Evolutionary conservation across 2,113 vertebrate species (phyloP), one percentile per base, ranked within the genome.

Genomic region (Corvus moneduloides): DNA sequence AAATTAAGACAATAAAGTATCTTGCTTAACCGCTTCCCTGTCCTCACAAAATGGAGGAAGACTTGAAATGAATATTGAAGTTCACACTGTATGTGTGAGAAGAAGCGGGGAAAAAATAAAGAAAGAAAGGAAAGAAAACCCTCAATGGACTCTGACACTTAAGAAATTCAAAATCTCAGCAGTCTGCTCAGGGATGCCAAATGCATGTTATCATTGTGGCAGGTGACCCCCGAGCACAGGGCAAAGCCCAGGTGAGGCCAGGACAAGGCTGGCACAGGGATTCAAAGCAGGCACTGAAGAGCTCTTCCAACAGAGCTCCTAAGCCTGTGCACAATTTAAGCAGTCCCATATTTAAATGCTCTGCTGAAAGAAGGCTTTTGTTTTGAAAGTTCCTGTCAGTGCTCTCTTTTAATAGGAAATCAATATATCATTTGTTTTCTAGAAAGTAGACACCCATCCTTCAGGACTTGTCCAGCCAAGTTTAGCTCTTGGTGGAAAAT

Each of bases 341-440:
- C 33, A 76, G 74, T 7, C 68, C 28, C 3, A 1, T 51, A 83
- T 87, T 94, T 79, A 96, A 94, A 91, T 85, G 66, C 71, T 83
- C 46, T 52, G 35, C 46, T 91, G 74, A 94, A 90, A 95, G 84
- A 39, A 30, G 78, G 67, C 62, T 91, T 96, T 91, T 87, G 91
- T 91, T 95, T 85, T 44, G 14, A 67, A 93, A 85, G 82, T 51
- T 93, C 54, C 82, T 80, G 82, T 43, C 89, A 87, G 84, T 79
- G 63, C 78, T 83, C 86, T 93, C 67, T 96, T 94, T 88, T 80
- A 95, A 91, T 51, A 91, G 89, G 87, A 96, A 96, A 94, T 85
- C 93, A 91, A 96, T 96, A 96, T 87, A 87, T 93, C 87, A 96
- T 93, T 88, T 96, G 94, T 96, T 94, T 96, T 85, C 88, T 55